phyloP scores from a whole-genome alignment of 1,140 invertebrate species.

The Ips typographus region DNA sequence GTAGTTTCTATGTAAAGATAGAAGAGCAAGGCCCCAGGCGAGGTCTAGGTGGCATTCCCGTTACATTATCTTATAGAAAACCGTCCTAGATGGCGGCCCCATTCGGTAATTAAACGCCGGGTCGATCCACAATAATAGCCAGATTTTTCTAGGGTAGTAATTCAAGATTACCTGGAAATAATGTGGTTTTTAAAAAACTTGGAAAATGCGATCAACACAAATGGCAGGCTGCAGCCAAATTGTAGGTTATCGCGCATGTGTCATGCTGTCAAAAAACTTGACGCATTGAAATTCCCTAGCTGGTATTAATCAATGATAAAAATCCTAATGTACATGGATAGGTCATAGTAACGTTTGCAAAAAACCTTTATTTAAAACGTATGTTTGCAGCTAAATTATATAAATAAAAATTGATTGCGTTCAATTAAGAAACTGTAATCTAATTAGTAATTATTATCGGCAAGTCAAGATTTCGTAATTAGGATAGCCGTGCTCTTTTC shows the following conservation, averaged over 20 bases:
- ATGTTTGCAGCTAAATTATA: too few relatives aligned
- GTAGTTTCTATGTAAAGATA: too few relatives aligned
- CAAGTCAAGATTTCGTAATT: conserved; percentile 2
- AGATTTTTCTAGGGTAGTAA: background rate
- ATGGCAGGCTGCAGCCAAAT: conserved; percentile 49
- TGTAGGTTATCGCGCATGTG: conserved; percentile 51
- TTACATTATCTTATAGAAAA: too few relatives aligned
- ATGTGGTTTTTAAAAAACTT: conserved; percentile 42
- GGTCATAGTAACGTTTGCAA: too few relatives aligned
- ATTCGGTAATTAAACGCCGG: too few relatives aligned
- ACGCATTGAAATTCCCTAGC: conserved; percentile 18
- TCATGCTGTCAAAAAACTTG: conserved; percentile 29
- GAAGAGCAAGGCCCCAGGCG: conserved; percentile 41
- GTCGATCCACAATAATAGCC: too few relatives aligned
- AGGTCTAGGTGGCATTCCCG: conserved; percentile 44
- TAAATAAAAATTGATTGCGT: too few relatives aligned
- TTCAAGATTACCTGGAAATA: conserved; percentile 46
- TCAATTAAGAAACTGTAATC: too few relatives aligned
- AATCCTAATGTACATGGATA: too few relatives aligned
- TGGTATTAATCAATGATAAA: too few relatives aligned
- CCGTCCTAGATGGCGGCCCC: too few relatives aligned
- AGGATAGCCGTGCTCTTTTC: conserved; percentile 56
- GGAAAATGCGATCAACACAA: conserved; percentile 50
- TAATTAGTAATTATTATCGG: background rate
- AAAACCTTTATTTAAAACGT: too few relatives aligned